phyloP scores from a whole-genome alignment of 2,113 vertebrate species.

The Chaetura pelagica region DNA sequence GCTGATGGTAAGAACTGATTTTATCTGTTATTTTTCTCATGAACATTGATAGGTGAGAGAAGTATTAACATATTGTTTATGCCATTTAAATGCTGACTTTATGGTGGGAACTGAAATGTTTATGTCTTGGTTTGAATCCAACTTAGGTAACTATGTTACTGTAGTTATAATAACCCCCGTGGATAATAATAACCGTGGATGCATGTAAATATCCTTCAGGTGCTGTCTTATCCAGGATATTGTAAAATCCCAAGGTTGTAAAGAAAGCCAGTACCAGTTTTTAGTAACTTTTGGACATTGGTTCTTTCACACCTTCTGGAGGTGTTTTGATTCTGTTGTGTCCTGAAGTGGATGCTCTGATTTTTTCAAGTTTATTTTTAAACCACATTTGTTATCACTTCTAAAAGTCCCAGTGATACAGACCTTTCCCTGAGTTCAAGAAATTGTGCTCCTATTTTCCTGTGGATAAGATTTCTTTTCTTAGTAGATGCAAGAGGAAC shows the following conservation, averaged over 20 bases:
- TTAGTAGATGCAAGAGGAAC: neutral
- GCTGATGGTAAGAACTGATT: slow-evolving; percentile 81
- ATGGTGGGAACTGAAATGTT: neutral
- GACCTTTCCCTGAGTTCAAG: neutral
- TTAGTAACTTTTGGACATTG: neutral
- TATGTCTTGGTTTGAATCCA: neutral
- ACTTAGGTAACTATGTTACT: neutral
- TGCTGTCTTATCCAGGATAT: neutral
- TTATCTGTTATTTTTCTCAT: neutral
- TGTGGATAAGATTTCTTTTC: neutral
- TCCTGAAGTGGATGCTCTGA: neutral
- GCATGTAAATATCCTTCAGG: neutral
- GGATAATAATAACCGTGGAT: neutral
- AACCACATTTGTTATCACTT: neutral
- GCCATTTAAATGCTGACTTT: neutral
- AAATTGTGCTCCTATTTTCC: neutral
- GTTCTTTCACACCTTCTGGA: neutral
- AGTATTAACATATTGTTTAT: neutral
- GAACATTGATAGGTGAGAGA: neutral
- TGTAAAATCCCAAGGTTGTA: neutral
- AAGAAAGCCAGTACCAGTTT: neutral
- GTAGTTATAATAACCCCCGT: too few relatives aligned
- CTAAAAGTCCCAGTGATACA: neutral
- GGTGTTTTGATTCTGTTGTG: neutral
- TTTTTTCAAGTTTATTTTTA: neutral